These are phyloP conservation scores for Delichon dasypus DNA, from an alignment of 2,797 vertebrate genomes.

Conservation along the genomic window DNA sequence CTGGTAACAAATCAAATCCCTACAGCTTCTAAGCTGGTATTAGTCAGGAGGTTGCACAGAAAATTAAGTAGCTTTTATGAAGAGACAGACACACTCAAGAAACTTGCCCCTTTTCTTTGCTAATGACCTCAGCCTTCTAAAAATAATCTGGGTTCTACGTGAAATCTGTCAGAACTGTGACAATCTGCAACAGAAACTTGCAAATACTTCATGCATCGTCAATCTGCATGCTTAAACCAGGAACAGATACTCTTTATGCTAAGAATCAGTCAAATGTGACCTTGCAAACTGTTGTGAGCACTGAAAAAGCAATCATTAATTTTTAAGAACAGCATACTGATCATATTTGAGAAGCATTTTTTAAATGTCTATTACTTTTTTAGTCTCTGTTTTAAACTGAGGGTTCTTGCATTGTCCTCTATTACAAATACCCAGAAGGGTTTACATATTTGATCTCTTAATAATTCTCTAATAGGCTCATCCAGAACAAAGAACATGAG, in stretches of 20 bases:
- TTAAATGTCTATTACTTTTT: neutral
- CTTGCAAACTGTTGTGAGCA: neutral
- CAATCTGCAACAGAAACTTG: neutral
- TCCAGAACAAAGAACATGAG: neutral
- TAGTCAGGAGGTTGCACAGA: neutral
- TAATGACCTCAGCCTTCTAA: neutral
- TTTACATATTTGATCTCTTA: neutral
- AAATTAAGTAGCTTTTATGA: slow-evolving; percentile 3
- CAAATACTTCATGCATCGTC: neutral
- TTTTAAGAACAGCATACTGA: neutral
- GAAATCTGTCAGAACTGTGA: neutral
- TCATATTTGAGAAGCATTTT: neutral
- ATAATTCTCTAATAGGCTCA: neutral
- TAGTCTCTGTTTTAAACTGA: neutral
- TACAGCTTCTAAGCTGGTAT: neutral
- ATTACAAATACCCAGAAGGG: neutral
- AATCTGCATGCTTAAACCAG: neutral
- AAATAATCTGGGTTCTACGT: neutral
- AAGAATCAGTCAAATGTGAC: neutral
- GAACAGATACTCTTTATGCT: neutral
- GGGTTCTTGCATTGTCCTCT: neutral
- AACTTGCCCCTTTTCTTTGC: neutral
- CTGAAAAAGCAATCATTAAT: neutral
- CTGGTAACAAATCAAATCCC: slow-evolving; percentile 1
- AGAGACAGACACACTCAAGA: neutral